phyloP scores from a whole-genome alignment of 2,113 vertebrate species.

The Xiphias gladius region DNA sequence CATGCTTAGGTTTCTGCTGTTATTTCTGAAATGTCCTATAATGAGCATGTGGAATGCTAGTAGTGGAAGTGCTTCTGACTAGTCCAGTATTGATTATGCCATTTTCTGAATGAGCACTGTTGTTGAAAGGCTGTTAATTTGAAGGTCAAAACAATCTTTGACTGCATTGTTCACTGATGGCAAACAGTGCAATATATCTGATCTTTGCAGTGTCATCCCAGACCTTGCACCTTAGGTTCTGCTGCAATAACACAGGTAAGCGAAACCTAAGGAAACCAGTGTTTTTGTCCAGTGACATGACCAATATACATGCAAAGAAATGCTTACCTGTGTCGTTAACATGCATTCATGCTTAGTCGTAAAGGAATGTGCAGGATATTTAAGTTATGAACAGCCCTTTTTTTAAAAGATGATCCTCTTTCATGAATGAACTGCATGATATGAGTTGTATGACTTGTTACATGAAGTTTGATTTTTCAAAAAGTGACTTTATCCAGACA shows the following conservation, averaged over 20 bases:
- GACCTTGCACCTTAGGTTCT: constrained; percentile 99
- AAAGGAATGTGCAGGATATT: constrained; percentile 50
- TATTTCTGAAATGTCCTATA: constrained; percentile 59
- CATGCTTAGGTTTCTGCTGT: constrained; percentile 75
- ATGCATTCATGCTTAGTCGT: constrained; percentile 64
- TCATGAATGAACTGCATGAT: constrained; percentile 81
- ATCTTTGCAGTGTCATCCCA: constrained; percentile 99
- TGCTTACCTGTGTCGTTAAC: constrained; percentile 77
- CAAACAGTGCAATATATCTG: constrained; percentile 98
- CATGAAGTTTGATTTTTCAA: constrained; percentile 45
- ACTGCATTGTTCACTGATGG: constrained; percentile 97
- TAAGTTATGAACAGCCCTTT: constrained; percentile 53
- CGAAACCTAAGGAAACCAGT: constrained; percentile 94
- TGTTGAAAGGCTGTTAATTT: constrained; percentile 92
- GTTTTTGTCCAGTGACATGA: constrained; percentile 77
- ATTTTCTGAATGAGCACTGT: constrained; percentile 72
- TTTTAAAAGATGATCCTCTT: constrained; percentile 43
- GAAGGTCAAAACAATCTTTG: constrained; percentile 85
- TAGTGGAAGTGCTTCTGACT: constrained; percentile 67
- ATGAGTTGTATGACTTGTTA: constrained; percentile 53
- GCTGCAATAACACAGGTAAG: constrained; percentile 99
- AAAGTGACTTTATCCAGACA: constrained; percentile 36
- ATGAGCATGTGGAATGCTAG: constrained; percentile 77
- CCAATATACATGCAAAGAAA: constrained; percentile 64
- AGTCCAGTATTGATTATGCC: constrained; percentile 57